Evolutionary conservation across 2,888 invertebrate species (phyloP), one percentile per base, ranked within the genome.

Genomic region (Glomeris marginata): DNA sequence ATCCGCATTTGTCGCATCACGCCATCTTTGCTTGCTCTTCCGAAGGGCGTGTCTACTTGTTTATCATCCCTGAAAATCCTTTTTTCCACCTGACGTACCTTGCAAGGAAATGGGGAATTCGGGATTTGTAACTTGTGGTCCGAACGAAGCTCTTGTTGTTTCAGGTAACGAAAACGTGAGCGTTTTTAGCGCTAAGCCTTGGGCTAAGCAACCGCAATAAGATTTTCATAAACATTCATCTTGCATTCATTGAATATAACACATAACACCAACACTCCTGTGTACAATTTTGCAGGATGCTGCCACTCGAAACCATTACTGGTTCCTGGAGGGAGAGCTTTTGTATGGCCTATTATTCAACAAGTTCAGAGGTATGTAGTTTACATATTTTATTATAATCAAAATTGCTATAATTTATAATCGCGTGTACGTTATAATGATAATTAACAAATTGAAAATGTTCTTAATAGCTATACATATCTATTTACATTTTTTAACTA

Each of bases 241-340:
- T 36, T 11, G 13, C 36, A 10, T n/a, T 6, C 40, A 40, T 40
- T 40, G 6, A 6, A 15, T 15, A 6, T 40, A 15, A 40, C 18
- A 40, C 40, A 15, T n/a, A 15, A 35, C 13, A 35, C 10, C 36
- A 13, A 35, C 10, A 13, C 36, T 11, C 36, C 13, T 35, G 13
- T 35, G 10, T 35, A 11, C 10, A 11, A 35, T 35, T 35, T 13
- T 69, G 36, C 65, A 94, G 95, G 94, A 77, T 94, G 92, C 70
- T 94, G 91, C 67, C 87, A 92, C 68, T 78, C 82, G 61, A 88
- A 88, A 69, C 95, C 95, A 38, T 72, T 88, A 48, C 71, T 95
- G 58, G 86, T 97, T 48, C 91, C 94, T 38, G 97, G 97, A 54
- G 97, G 97, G 10, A 76, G 95, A 48, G 91, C 92, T 21, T 97